A percentile compares a stretch with the other conserved stretches of the same genome.
Evolutionary conservation across 2,888 invertebrate species (phyloP).

Genomic region (Lingula anatina): DNA sequence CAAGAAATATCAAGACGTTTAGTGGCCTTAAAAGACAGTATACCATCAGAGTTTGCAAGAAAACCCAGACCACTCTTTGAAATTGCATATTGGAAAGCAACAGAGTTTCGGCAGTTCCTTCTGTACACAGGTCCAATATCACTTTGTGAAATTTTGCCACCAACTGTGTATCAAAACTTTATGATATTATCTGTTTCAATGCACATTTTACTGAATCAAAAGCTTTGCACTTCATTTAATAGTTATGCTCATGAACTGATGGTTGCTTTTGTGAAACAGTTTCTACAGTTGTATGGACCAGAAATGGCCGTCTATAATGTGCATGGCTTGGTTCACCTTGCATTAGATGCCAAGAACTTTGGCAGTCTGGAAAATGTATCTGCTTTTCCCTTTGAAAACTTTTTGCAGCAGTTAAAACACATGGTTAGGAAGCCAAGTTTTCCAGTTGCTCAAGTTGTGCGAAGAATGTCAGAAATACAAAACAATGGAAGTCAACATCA

Average conservation of each 20-base stretch:
- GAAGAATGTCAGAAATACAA: no score
- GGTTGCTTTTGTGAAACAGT: slow-evolving; percentile 23
- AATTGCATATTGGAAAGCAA: slow-evolving; percentile 29
- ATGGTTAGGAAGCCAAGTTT: no score
- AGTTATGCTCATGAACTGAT: slow-evolving; percentile 20
- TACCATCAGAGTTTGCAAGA: slow-evolving; percentile 25
- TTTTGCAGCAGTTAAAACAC: no score
- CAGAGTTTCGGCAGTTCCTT: slow-evolving; percentile 27
- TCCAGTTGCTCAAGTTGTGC: no score
- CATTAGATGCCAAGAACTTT: no score
- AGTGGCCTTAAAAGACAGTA: no score
- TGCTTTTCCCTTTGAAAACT: no score
- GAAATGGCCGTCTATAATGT: no score
- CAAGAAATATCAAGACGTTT: slow-evolving; percentile 6
- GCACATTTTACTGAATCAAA: slow-evolving; percentile 17
- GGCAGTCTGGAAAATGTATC: no score
- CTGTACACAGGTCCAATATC: slow-evolving; percentile 28
- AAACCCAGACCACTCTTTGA: slow-evolving; percentile 24
- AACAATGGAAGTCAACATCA: no score
- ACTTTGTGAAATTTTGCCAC: slow-evolving; percentile 14
- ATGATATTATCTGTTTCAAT: slow-evolving; percentile 17
- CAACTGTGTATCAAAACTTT: slow-evolving; percentile 16
- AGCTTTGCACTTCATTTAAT: slow-evolving; percentile 14
- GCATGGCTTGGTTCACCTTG: no score
- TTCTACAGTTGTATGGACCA: no score